Evolutionary conservation across 2,888 invertebrate genomes (phyloP), one percentile per base, ranked within the genome.

Genomic region (Ormyrus thymus): DNA sequence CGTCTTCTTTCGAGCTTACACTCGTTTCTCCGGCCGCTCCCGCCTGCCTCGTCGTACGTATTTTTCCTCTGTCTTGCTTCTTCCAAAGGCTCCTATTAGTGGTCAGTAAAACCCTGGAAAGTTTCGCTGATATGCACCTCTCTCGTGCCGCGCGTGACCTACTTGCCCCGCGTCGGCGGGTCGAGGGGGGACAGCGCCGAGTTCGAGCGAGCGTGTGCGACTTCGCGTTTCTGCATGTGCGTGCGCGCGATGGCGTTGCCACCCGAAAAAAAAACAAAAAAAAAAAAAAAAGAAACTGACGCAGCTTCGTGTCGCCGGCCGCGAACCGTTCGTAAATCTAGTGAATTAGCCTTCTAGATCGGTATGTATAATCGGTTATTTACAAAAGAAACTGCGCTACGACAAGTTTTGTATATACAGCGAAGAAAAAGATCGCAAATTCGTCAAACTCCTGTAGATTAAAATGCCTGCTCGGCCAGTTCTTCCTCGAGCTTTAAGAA

Each of bases 41-140:
- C 29, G 29, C 29, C 29, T 56, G 50, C 6, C 50, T 48, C 10
- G 29, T 53, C 15, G 7, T 10, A 53, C 48, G 62, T 51, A 3
- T 65, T 51, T 29, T 51, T 6, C 43, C n/a, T 64, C 51, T 75
- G 68, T 13, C 6, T 59, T 77, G 46, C 55, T 43, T n/a, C n/a
- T 66, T 53, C 55, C 53, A 51, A 11, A 68, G 71, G 61, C 59
- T 69, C 46, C 51, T 69, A 64, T 70, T 74, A 74, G 56, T 78
- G 73, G 78, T 74, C 69, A 74, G 58, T 79, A 70, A 64, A 71
- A 66, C 56, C 61, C 69, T 46, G 69, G 64, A 45, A 56, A 78
- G 50, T 78, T 78, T 69, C 29, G 29, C 29, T 29, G 29, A 29
- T 29, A 29, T 29, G 55, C 66, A 68, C 43, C 59, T 29, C 59